Evolutionary conservation across 2,113 vertebrate species (phyloP), one percentile per base, ranked within the genome.

Genomic region (Ptyas mucosa): DNA sequence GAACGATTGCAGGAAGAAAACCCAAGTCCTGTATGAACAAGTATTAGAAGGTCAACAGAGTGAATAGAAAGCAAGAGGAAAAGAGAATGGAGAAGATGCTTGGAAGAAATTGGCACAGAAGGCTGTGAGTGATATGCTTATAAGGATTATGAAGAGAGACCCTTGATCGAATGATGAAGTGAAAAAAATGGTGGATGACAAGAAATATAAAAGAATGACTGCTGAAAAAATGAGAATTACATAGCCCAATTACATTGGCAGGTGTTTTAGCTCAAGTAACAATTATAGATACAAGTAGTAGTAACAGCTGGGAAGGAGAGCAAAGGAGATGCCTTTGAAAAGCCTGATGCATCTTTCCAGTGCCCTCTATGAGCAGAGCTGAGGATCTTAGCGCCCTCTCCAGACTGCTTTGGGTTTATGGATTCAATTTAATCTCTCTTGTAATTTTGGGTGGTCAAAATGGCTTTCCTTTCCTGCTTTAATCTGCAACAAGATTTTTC

Each of bases 361-460:
- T 81, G 69, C 34, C 69, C 1, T 1, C n/a, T 39, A 75, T 75
- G n/a, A 39, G 18, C 34, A 81, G 2, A 81, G 0, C 34, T 81
- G 34, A 43, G 75, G 69, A 21, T 81, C 34, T 81, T 34, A 39
- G 18, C 21, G 0, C 75, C 34, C 39, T 39, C 75, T 34, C 34
- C 75, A 81, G 75, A 4, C 34, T 18, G 10, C 46, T 64, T 90
- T n/a, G 54, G 29, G 26, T 54, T 29, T 20, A 24, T 23, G 15
- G 43, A 26, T 53, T 23, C 23, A 21, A 14, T 53, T 29, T 53
- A 9, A 55, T 18, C 39, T 89, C 0, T 0, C 46, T 18, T 5
- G 5, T 46, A 75, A 3, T 93, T 85, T 49, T 58, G 5, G 91
- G 3, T 58, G 52, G 88, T 90, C 61, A 58, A 92, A 85, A 46